Percentiles rank a stretch among this genome's conserved stretches.
These are phyloP conservation scores for Mastigias papua DNA, from an alignment of 30 jellyfish, hydroid and myxozoan genomes.

Conservation along the genomic window DNA sequence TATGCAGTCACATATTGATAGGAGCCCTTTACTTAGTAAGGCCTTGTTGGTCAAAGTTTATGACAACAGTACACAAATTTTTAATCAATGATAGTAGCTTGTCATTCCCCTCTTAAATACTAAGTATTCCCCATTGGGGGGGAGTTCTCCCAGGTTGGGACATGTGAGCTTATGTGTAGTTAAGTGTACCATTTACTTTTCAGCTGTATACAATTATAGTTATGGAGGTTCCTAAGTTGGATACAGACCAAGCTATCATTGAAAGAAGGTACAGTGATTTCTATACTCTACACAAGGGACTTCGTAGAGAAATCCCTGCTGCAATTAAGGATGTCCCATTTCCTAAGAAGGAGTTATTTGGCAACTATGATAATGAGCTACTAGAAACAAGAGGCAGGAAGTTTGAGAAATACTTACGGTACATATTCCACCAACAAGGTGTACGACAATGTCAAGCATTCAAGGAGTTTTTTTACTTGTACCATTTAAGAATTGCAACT, in stretches of 20 bases:
- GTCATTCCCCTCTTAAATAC: too few species aligned
- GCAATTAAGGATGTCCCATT: conserved; percentile 72
- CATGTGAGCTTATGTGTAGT: too few species aligned
- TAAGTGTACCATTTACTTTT: not conserved
- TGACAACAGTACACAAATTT: too few species aligned
- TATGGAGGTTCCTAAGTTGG: conserved; percentile 88
- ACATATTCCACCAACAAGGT: conserved; percentile 85
- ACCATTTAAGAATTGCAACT: conserved; percentile 84
- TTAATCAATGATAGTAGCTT: too few species aligned
- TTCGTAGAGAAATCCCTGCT: conserved; percentile 82
- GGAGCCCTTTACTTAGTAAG: too few species aligned
- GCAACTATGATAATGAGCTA: conserved; percentile 55
- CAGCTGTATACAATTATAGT: conserved; percentile 82
- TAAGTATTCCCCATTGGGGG: too few species aligned
- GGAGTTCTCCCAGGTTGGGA: too few species aligned
- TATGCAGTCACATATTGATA: too few species aligned
- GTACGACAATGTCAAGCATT: conserved; percentile 82
- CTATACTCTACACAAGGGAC: conserved; percentile 73
- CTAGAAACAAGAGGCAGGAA: conserved; percentile 83
- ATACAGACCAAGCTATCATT: conserved; percentile 85
- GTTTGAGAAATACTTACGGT: conserved; percentile 86
- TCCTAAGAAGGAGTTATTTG: conserved; percentile 88
- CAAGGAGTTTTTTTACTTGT: conserved; percentile 78
- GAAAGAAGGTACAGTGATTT: conserved; percentile 92
- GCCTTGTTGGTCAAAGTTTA: too few species aligned